Evolutionary conservation across 2,888 invertebrate genomes (phyloP).

Genomic region (Lithodes maja): DNA sequence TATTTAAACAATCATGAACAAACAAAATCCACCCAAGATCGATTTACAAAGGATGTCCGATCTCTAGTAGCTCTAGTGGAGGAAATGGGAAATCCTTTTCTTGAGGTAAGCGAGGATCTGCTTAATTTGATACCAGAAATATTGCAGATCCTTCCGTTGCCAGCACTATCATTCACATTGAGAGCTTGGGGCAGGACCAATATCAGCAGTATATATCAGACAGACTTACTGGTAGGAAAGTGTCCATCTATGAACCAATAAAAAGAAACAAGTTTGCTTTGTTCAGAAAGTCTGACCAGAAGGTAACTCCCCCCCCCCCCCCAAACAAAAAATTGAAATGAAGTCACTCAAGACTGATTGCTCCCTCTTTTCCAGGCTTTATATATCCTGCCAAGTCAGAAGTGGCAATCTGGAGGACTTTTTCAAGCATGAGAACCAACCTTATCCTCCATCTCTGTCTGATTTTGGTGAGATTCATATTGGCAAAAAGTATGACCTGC

Average conservation of each 20-base stretch:
- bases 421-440: conserved; percentile 17
- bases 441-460: conserved; percentile 1
- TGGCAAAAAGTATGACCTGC: neutral
- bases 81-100: no score
- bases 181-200: neutral
- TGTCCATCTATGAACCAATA: neutral
- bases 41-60: no score
- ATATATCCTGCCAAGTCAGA: conserved; percentile 16
- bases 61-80: no score
- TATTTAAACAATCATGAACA: neutral
- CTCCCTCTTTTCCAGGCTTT: conserved; percentile 13
- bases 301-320: no score
- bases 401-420: conserved; percentile 8
- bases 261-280: neutral
- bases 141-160: no score
- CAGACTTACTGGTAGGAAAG: neutral
- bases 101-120: no score
- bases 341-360: neutral
- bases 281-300: neutral
- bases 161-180: no score
- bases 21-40: neutral
- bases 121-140: no score
- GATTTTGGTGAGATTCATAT: neutral
- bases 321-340: no score
- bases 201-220: neutral